These are phyloP conservation scores for Diceros bicornis DNA, from an alignment of 2,797 vertebrate species.

Conservation along the genomic window DNA sequence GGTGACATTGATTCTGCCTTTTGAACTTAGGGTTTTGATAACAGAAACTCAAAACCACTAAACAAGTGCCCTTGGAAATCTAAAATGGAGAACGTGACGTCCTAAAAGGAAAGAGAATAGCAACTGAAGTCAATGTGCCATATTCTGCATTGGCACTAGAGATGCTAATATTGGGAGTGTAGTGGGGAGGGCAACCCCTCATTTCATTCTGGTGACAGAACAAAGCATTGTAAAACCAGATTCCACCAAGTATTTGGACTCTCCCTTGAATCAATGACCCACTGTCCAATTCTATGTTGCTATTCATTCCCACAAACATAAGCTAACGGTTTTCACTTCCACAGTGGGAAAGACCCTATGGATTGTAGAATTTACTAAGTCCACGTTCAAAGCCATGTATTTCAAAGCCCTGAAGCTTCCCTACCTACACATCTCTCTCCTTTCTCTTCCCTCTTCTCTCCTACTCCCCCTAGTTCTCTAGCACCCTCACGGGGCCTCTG, in stretches of 20 bases:
- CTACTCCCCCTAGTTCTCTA: not conserved
- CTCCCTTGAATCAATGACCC: conserved; percentile 9
- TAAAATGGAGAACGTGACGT: not conserved
- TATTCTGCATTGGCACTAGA: not conserved
- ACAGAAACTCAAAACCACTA: conserved; percentile 64
- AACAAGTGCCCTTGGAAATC: conserved; percentile 61
- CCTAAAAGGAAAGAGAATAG: not conserved
- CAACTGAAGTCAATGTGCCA: not conserved
- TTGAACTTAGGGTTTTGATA: conserved; percentile 59
- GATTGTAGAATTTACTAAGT: conserved; percentile 55
- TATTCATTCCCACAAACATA: conserved; percentile 39
- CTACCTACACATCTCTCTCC: not conserved
- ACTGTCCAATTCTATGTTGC: conserved; percentile 25
- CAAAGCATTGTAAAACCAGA: not conserved
- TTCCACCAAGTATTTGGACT: not conserved
- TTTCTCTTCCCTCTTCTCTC: not conserved
- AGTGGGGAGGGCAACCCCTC: not conserved
- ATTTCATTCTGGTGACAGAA: not conserved
- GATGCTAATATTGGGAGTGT: not conserved
- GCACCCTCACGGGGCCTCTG: not conserved
- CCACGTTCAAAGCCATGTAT: conserved; percentile 53
- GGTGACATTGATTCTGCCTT: conserved; percentile 47
- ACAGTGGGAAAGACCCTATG: not conserved
- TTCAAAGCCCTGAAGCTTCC: conserved; percentile 32
- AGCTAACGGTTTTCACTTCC: conserved; percentile 34